These are phyloP conservation scores for Drosophila kepulauana DNA, from an alignment of 1,140 invertebrate genomes.

Conservation along the genomic window DNA sequence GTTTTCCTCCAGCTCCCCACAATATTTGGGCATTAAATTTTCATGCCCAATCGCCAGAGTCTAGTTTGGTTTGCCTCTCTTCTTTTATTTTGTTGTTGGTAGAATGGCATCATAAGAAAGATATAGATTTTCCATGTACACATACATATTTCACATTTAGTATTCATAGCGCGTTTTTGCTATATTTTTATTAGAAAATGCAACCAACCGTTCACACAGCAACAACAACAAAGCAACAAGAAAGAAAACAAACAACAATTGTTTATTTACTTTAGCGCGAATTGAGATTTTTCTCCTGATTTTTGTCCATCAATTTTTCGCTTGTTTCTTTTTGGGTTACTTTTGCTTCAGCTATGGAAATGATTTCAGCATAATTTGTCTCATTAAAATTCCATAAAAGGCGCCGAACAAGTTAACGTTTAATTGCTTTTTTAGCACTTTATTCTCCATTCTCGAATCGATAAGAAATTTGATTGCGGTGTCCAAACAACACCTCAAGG, in stretches of 20 bases:
- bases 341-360: slow-evolving; percentile 26
- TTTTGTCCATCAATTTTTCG: slow-evolving; percentile 11
- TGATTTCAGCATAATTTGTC: slow-evolving; percentile 63
- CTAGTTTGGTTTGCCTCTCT: not conserved
- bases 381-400: slow-evolving; percentile 74
- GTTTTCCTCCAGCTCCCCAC: slow-evolving; percentile 4
- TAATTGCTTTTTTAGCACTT: slow-evolving; percentile 41
- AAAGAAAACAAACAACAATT: slow-evolving; percentile 44
- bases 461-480: slow-evolving; percentile 48
- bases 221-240: slow-evolving; percentile 22
- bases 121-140: slow-evolving; percentile 1
- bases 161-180: slow-evolving; percentile 50
- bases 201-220: slow-evolving; percentile 27
- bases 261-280: slow-evolving; percentile 57
- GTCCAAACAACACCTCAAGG: slow-evolving; percentile 28
- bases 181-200: slow-evolving; percentile 51
- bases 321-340: slow-evolving; percentile 13
- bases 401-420: slow-evolving; percentile 36
- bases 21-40: slow-evolving; percentile 42
- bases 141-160: slow-evolving; percentile 42
- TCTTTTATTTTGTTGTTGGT: no score
- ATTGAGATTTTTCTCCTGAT: slow-evolving; percentile 29
- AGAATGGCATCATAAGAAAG: not conserved
- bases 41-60: slow-evolving; percentile 43
- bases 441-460: slow-evolving; percentile 9